phyloP scores from a whole-genome alignment of 2,888 invertebrate species.

The Dasysyrphus tricinctus region DNA sequence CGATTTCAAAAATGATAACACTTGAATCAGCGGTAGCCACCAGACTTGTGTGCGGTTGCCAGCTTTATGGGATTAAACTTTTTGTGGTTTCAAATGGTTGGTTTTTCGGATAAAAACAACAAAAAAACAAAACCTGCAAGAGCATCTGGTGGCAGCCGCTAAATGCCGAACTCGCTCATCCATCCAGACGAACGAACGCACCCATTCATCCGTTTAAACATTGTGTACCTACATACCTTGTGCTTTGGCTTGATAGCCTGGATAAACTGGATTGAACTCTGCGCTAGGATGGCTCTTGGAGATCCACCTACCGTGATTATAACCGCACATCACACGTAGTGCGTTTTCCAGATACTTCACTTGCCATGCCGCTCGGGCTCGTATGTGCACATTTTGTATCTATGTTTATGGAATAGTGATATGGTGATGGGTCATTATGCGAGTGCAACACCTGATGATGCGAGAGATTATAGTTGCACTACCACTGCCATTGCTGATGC shows the following conservation, averaged over 20 bases:
- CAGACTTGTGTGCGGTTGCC: constrained; percentile 56
- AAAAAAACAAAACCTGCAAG: constrained; percentile 7
- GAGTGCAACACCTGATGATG: constrained; percentile 66
- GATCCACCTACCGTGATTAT: constrained; percentile 49
- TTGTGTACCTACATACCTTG: constrained; percentile 67
- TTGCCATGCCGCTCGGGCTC: too few relatives aligned
- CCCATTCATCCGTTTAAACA: constrained; percentile 58
- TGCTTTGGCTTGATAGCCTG: constrained; percentile 74
- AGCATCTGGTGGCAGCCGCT: constrained; percentile 22
- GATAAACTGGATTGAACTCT: constrained; percentile 54
- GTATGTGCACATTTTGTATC: neutral
- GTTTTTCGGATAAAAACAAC: constrained; percentile 58
- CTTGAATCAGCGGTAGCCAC: constrained; percentile 34
- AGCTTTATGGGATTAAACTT: constrained; percentile 66
- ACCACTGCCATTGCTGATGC: too few relatives aligned
- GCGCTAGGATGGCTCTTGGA: constrained; percentile 21
- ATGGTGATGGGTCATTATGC: constrained; percentile 57
- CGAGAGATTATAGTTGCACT: constrained; percentile 43
- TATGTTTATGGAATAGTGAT: constrained; percentile 28
- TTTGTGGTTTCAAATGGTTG: constrained; percentile 48
- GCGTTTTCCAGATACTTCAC: constrained; percentile 35
- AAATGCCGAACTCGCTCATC: constrained; percentile 35
- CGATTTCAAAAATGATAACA: constrained; percentile 68
- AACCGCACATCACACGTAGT: constrained; percentile 62
- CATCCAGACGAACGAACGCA: constrained; percentile 43